Evolutionary conservation across 2,888 invertebrate genomes (phyloP).

Genomic region (Hemaris fuciformis): DNA sequence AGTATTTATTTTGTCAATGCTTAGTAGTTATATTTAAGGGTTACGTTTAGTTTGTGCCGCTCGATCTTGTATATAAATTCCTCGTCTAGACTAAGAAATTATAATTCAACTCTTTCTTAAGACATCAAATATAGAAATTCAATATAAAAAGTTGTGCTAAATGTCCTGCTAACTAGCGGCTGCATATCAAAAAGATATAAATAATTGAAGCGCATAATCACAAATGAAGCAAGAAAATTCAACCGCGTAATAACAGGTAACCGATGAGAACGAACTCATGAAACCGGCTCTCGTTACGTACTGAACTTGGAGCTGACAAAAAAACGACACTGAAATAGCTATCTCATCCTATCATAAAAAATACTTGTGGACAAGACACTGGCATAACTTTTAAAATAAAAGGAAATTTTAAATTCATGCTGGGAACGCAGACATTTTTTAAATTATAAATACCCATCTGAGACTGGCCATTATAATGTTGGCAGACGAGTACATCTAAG

Average conservation of each 20-base stretch:
- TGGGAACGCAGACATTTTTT: background rate
- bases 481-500: slow-evolving; percentile 34
- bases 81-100: too few species aligned
- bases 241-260: slow-evolving; percentile 59
- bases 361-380: background rate
- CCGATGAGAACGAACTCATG: slow-evolving; percentile 44
- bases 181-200: background rate
- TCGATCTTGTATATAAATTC: too few species aligned
- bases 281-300: slow-evolving; percentile 63
- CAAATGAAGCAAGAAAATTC: slow-evolving; percentile 56
- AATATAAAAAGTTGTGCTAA: background rate
- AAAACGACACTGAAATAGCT: slow-evolving; percentile 36
- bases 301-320: slow-evolving; percentile 52
- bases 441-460: slow-evolving; percentile 17
- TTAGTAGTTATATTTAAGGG: background rate
- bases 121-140: too few species aligned
- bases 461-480: slow-evolving; percentile 26
- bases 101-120: too few species aligned
- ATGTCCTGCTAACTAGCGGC: background rate
- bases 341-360: slow-evolving; percentile 28
- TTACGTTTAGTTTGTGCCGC: background rate
- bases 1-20: background rate
- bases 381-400: background rate
- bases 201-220: slow-evolving; percentile 21
- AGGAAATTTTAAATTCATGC: background rate